Base-by-base conservation (phyloP, 2,888 invertebrate species). In the Cryptus armator region DNA sequence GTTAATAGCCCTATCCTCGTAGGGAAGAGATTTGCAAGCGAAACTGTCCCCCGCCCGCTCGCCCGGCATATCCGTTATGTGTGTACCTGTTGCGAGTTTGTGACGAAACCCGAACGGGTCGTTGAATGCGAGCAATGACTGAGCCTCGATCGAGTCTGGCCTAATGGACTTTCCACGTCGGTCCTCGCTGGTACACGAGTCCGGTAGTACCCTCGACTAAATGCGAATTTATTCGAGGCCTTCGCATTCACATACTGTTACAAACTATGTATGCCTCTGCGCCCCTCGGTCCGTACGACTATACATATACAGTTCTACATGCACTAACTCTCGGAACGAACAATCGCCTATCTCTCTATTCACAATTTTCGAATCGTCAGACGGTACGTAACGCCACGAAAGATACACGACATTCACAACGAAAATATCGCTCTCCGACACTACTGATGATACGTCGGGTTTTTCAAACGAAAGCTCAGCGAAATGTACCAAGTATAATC, bases 101-200 rank as follows among this genome's bases (percentile, higher is more conserved):
- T 56, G 77, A 59, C 68, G 67, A 37, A 66, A 16, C 9, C 29
- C 43, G 53, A 46, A 51, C 53, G 67, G 16, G 44, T 37, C 53
- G 67, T 81, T 75, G 75, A 81, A 85, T 71, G 78, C 68, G 64
- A 43, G 16, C 74, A 70, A 81, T 75, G 78, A 81, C 74, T 16
- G 84, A 81, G 56, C 62, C 74, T 56, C 62, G 67, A 78, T 81
- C 84, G 84, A 46, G 44, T 29, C 81, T 66, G 78, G 37, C 70
- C 81, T 85, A 85, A 85, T 85, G 84, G 84, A 81, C 84, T 85
- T 85, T 85, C 70, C 78, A 70, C 84, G 84, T 85, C 51, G 68
- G 64, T 24, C 70, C 44, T 81, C 68, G 56, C 74, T 68, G 43
- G 51, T 66, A 81, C 81, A 81, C 64, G 67, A 10, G 29, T 56